phyloP scores from a whole-genome alignment of 2,797 vertebrate genomes.

The Gobionotothen gibberifrons region DNA sequence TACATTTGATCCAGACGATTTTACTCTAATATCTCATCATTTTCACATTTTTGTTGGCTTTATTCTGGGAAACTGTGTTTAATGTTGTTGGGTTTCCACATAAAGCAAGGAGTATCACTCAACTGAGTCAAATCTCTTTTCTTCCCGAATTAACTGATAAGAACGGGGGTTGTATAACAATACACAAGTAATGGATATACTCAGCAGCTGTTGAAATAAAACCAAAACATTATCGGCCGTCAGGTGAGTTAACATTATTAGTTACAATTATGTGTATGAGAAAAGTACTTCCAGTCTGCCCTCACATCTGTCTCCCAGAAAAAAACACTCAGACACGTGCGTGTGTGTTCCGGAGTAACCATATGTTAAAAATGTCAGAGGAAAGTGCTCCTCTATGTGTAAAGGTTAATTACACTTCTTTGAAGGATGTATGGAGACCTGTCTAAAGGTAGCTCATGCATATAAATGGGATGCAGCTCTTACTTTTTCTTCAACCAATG shows the following conservation, averaged over 20 bases:
- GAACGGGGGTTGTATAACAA: background rate
- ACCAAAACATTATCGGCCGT: background rate
- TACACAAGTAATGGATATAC: background rate
- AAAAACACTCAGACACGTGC: background rate
- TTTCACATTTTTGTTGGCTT: background rate
- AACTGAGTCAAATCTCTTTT: background rate
- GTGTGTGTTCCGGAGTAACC: constrained; percentile 12
- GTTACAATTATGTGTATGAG: background rate
- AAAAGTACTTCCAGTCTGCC: constrained; percentile 20
- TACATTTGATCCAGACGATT: background rate
- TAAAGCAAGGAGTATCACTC: background rate
- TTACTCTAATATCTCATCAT: background rate
- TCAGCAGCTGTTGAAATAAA: constrained; percentile 7
- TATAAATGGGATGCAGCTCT: constrained; percentile 3
- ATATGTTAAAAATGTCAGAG: constrained; percentile 40
- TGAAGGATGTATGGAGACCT: constrained; percentile 4
- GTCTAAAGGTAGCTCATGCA: constrained; percentile 24
- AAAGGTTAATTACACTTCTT: constrained; percentile 49
- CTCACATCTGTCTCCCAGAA: constrained; percentile 26
- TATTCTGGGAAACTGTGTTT: background rate
- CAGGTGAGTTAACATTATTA: constrained; percentile 14
- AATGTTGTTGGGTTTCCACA: background rate
- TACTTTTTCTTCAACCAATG: background rate
- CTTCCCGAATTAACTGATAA: constrained; percentile 1
- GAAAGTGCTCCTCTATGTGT: constrained; percentile 30